Base-by-base conservation (phyloP, 2,888 invertebrate genomes). In the Spodoptera picta region DNA sequence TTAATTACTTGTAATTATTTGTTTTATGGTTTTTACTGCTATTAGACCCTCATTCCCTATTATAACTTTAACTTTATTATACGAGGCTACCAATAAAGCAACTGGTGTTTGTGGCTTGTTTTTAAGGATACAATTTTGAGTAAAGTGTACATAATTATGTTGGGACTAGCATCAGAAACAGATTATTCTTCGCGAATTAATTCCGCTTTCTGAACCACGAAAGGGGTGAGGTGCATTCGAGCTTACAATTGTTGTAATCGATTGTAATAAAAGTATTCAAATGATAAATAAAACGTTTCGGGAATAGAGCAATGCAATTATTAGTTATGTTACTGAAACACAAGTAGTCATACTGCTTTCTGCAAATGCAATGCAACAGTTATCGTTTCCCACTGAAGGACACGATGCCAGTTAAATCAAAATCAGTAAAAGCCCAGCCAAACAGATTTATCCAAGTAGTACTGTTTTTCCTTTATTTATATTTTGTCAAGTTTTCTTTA, bases 151-250 rank as follows among this genome's bases (percentile, higher is more conserved):
- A 45, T 45, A 53, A 50, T 9, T n/a, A 62, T 36, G 51, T 68
- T 54, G 36, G 14, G 23, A 48, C 11, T 44, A 11, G 48, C 43
- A 56, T 73, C 69, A 79, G 7, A 66, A 60, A 63, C 75, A 65
- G 59, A 60, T 63, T 44, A 41, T 11, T 43, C 50, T 48, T 27
- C 11, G 60, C 62, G 51, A 41, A 60, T 60, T 60, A 60, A 14
- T 77, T 75, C 60, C 65, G 60, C 69, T 69, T 60, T 70, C 55
- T 60, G 43, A 11, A 36, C 44, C 69, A 62, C 50, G 54, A 63
- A 75, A 75, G 73, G 81, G 80, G 76, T 78, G 74, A 65, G 31
- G 56, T 54, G 59, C 54, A 60, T 24, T 52, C 66, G 54, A 71
- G 75, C 68, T 77, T 65, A 63, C 52, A 75, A 75, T 72, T 23